phyloP scores from a whole-genome alignment of 2,113 vertebrate genomes.

The Pteropus alecto region DNA sequence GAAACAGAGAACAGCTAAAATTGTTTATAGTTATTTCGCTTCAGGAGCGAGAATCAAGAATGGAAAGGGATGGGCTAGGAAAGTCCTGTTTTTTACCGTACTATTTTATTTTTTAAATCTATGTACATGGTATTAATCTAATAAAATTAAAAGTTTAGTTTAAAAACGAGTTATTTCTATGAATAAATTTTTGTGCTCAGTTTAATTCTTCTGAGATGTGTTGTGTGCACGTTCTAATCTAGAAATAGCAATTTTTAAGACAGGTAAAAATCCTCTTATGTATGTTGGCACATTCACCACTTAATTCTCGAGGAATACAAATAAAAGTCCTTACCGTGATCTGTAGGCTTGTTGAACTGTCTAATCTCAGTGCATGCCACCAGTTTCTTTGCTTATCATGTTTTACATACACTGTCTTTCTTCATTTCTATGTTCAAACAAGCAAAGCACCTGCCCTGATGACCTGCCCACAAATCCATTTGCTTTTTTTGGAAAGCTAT shows the following conservation, averaged over 20 bases:
- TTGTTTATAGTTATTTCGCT: not conserved
- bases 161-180: not conserved
- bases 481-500: not conserved
- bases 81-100: not conserved
- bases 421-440: constrained; percentile 22
- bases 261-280: not conserved
- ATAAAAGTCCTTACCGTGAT: not conserved
- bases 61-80: not conserved
- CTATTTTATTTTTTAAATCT: not conserved
- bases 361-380: not conserved
- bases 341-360: not conserved
- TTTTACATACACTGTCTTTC: not conserved
- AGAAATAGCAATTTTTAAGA: not conserved
- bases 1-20: not conserved
- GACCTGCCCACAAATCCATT: not conserved
- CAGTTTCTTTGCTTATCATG: not conserved
- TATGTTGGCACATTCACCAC: not conserved
- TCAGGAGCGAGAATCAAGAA: not conserved
- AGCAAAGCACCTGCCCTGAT: not conserved
- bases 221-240: not conserved
- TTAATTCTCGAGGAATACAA: not conserved
- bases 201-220: not conserved
- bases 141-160: not conserved
- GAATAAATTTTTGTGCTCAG: not conserved
- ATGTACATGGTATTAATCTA: not conserved